These are phyloP conservation scores for Hipposideros armiger DNA, from an alignment of 2,113 vertebrate genomes.

Conservation along the genomic window DNA sequence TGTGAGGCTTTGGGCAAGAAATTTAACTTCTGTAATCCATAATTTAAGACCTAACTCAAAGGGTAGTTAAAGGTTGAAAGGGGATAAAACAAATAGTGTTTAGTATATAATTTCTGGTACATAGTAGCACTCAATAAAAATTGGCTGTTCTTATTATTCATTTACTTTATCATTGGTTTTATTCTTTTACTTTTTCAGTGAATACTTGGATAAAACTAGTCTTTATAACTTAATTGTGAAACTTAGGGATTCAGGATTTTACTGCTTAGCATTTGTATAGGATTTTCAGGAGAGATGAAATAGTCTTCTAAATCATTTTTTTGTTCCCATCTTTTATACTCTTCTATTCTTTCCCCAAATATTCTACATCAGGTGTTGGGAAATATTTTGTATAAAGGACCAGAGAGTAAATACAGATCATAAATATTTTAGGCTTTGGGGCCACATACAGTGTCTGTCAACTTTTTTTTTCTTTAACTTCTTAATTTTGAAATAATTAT, in stretches of 20 bases:
- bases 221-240: conserved; percentile 34
- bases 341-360: neutral
- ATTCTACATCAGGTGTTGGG: neutral
- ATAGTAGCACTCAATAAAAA: neutral
- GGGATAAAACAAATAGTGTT: neutral
- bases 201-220: neutral
- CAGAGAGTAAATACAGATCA: neutral
- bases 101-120: neutral
- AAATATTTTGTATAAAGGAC: neutral
- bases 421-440: conserved; percentile 32
- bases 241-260: neutral
- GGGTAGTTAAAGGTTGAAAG: conserved; percentile 15
- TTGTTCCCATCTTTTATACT: neutral
- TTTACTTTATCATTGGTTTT: neutral
- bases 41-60: neutral
- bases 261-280: neutral
- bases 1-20: neutral
- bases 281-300: conserved; percentile 42
- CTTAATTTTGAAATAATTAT: conserved; percentile 10
- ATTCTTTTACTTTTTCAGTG: neutral
- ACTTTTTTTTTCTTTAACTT: neutral
- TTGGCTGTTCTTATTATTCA: neutral
- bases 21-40: conserved; percentile 13
- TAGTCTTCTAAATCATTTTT: conserved; percentile 12
- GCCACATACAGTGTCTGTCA: neutral